Evolutionary conservation across 23 tunicate species (phyloP).

Genomic region (Phallusia fumigata): DNA sequence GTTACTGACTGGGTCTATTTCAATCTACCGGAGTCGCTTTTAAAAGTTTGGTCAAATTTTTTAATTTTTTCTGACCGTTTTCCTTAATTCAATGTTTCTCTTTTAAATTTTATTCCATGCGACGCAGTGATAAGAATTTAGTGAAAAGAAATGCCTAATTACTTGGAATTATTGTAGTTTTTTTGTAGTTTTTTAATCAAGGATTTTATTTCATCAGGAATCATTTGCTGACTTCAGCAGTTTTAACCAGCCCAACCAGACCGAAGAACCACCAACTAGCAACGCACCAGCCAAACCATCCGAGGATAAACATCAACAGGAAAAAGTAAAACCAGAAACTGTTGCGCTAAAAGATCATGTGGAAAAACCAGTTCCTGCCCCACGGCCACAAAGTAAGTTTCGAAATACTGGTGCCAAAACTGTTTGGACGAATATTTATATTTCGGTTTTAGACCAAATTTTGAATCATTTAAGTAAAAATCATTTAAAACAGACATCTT

Average conservation of each 20-base stretch:
- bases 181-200: not conserved
- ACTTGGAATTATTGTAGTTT: not conserved
- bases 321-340: not conserved
- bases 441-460: too few species aligned
- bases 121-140: too few species aligned
- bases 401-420: not conserved
- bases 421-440: too few species aligned
- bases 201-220: slow-evolving; percentile 12
- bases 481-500: too few species aligned
- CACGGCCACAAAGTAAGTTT: slow-evolving; percentile 29
- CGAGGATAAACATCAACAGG: not conserved
- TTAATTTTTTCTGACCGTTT: too few species aligned
- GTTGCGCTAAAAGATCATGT: not conserved
- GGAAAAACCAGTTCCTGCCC: slow-evolving; percentile 27
- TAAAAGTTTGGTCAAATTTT: too few species aligned
- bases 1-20: too few species aligned
- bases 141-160: not conserved
- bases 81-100: too few species aligned
- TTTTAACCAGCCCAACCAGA: slow-evolving; percentile 19
- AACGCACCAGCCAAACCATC: not conserved
- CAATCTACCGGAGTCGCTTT: too few species aligned
- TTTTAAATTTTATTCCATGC: too few species aligned
- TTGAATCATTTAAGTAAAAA: too few species aligned
- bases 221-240: slow-evolving; percentile 45
- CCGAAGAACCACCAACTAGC: not conserved